Evolutionary conservation across 2,888 invertebrate genomes (phyloP), one percentile per base, ranked within the genome.

Genomic region (Therioaphis trifolii): DNA sequence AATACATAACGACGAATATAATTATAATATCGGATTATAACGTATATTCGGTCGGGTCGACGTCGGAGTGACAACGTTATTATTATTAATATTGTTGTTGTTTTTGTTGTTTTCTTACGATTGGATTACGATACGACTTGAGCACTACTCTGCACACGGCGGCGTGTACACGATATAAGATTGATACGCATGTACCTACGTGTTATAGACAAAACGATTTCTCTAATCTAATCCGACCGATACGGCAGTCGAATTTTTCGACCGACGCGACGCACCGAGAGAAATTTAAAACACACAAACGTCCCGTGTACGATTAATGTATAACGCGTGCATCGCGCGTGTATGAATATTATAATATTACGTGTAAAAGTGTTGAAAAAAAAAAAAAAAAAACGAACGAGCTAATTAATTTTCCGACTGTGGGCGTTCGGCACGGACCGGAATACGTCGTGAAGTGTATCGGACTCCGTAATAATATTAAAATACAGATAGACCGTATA

Each of bases 121-220:
- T 68, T 52, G 66, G 15, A 77, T 77, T 66, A 77, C 49, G n/a
- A 52, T n/a, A n/a, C n/a, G n/a, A n/a, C n/a, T n/a, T n/a, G n/a
- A n/a, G n/a, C n/a, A n/a, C n/a, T n/a, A n/a, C n/a, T 27, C 21
- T 52, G 40, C 21, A 35, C 14, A 24, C 35, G 21, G 24, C 40
- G 11, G n/a, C 14, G 0, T 29, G 63, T 35, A 55, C 40, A 40
- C 29, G 27, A 9, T 49, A 43, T 35, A 66, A n/a, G n/a, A n/a
- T n/a, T n/a, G n/a, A n/a, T n/a, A n/a, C n/a, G n/a, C n/a, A n/a
- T n/a, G n/a, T n/a, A n/a, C n/a, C n/a, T n/a, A n/a, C n/a, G n/a
- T n/a, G n/a, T n/a, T n/a, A n/a, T n/a, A n/a, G n/a, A n/a, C n/a
- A n/a, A n/a, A 77, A 77, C 77, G 77, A 77, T 77, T 66, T 77